A percentile compares a stretch with the other conserved stretches of the same genome.
Evolutionary conservation across 2,888 invertebrate species (phyloP).

Genomic region (Caenorhabditis panamensis): DNA sequence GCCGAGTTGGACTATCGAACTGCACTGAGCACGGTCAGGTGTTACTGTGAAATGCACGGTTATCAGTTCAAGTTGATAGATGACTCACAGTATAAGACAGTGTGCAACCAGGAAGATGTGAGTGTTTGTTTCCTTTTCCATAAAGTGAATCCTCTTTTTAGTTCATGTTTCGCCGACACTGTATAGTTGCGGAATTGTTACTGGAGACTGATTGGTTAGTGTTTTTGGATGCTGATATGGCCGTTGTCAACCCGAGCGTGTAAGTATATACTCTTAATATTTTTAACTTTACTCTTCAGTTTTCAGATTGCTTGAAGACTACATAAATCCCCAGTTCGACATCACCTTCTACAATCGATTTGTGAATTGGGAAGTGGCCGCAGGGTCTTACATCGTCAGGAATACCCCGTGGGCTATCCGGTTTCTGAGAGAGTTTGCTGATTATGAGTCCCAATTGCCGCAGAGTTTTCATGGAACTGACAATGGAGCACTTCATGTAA

Average conservation of each 20-base stretch:
- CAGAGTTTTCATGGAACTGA: conserved; percentile 64
- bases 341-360: conserved; percentile 69
- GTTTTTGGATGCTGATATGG: conserved; percentile 67
- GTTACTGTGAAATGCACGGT: conserved; percentile 56
- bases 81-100: conserved; percentile 24
- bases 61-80: conserved; percentile 47
- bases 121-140: conserved; percentile 6
- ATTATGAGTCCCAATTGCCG: conserved; percentile 60
- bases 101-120: conserved; percentile 57
- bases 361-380: conserved; percentile 65
- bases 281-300: not conserved
- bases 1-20: conserved; percentile 42
- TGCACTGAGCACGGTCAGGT: conserved; percentile 53
- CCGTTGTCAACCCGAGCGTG: conserved; percentile 63
- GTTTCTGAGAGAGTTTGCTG: conserved; percentile 50
- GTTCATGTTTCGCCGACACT: conserved; percentile 79
- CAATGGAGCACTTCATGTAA: conserved; percentile 65
- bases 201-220: conserved; percentile 64
- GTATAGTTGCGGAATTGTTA: conserved; percentile 63
- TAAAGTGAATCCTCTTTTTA: conserved; percentile 62
- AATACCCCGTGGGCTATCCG: conserved; percentile 38
- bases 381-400: conserved; percentile 67
- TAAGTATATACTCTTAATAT: conserved; percentile 10
- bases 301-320: conserved; percentile 60
- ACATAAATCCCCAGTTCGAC: conserved; percentile 50